Evolutionary conservation across 2,797 vertebrate genomes (phyloP), one percentile per base, ranked within the genome.

Genomic region (Parauchenoglanis ngamensis): DNA sequence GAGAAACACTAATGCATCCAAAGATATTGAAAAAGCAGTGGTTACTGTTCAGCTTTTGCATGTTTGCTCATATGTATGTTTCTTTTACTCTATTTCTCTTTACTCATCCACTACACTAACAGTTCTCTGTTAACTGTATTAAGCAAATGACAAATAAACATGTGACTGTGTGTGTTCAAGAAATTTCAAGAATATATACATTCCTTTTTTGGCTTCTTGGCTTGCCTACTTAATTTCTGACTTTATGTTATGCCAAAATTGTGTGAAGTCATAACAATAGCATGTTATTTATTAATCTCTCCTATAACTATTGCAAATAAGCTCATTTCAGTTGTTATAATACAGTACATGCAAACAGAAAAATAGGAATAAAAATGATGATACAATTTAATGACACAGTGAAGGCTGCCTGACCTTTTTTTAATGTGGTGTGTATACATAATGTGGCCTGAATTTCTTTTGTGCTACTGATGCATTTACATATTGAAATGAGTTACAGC

Each of bases 401-500:
- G 76, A 85, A 61, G 67, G 56, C 77, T 54, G 68, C 21, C 31
- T 85, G 56, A 80, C 83, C 79, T 85, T 84, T 52, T 83, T 85
- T 54, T 81, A 85, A 73, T 85, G 76, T 73, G 83, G 8, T 73
- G 83, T 57, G 87, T 80, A 80, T 88, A 61, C 49, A 86, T 90
- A 87, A 90, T 85, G 85, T 82, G 76, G 77, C 86, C 84, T 52
- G 65, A 85, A 90, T 90, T 84, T 86, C 63, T 79, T 80, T 88
- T 84, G 85, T 79, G 84, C 85, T 82, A 13, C 57, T 90, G 83
- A 89, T 88, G 85, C 86, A 89, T 90, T 90, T 90, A 88, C 90
- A 90, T 90, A 85, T 90, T 90, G 79, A 89, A 90, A 90, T 90
- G 90, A 90, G 85, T 81, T 83, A 86, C 68, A 78, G 90, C 90